Conservation (phyloP, 2,888 invertebrate species). For the Drosophila pseudotalamancana region DNA sequence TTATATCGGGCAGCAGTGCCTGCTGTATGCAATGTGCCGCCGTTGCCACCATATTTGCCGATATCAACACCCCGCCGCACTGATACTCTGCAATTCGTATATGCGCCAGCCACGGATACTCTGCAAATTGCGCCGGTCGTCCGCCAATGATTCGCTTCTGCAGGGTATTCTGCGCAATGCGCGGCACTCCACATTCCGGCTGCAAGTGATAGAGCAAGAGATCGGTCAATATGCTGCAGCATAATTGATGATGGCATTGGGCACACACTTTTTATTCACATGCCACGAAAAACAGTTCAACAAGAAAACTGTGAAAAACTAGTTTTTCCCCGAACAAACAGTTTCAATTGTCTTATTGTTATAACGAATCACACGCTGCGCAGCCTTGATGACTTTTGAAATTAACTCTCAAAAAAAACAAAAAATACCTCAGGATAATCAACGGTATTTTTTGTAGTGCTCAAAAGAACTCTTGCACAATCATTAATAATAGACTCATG, state of each 20-base stretch:
- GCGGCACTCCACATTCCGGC: conserved; percentile 89
- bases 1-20: conserved; percentile 89
- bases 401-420: conserved; percentile 7
- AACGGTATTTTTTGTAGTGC: neutral
- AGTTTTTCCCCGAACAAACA: conserved; percentile 25
- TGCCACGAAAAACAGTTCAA: neutral
- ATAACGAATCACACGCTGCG: conserved; percentile 19
- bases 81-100: conserved; percentile 92
- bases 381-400: conserved; percentile 23
- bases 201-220: conserved; percentile 61
- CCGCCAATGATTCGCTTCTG: conserved; percentile 93
- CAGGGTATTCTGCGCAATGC: conserved; percentile 85
- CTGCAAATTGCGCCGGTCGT: conserved; percentile 89
- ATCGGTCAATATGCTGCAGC: conserved; percentile 31
- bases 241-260: conserved; percentile 39
- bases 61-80: conserved; percentile 93
- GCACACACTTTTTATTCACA: conserved; percentile 14
- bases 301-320: conserved; percentile 26
- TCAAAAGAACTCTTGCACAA: conserved; percentile 21
- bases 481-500: neutral
- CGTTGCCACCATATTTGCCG: conserved; percentile 89
- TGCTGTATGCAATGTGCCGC: conserved; percentile 94
- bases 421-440: neutral
- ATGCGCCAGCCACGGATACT: conserved; percentile 94
- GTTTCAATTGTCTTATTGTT: conserved; percentile 37